Base-by-base conservation (phyloP, 2,888 invertebrate species). In the Dioctria linearis region DNA sequence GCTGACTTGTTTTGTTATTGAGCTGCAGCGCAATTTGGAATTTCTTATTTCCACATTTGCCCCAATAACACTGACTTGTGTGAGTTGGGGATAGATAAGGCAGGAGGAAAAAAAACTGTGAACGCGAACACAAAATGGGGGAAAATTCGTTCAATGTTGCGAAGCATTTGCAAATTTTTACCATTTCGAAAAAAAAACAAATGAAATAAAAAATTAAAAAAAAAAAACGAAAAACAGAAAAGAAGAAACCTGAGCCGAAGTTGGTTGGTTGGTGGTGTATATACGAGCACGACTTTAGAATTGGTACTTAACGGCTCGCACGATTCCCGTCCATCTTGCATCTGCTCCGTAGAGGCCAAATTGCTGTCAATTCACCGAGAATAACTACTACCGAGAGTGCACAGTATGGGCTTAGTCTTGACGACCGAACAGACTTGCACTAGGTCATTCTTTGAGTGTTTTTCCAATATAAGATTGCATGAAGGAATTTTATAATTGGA, bases 261-360 rank as follows among this genome's bases (percentile, higher is more conserved):
- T 25, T 25, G 25, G 25, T 25, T 25, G 25, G 25, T 25, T 25
- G 25, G 25, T 25, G 25, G 25, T 25, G 25, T 25, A 13, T 39
- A 76, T 49, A 63, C 61, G 61, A 71, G 69, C 81, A 81, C 81
- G 81, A 81, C 65, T 81, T 80, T 25, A 49, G 71, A 80, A 80
- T 71, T 61, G 65, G 71, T 42, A 49, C 75, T 73, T 75, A 81
- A 69, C 79, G 65, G 49, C 67, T 79, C 67, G 81, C 79, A 81
- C 81, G 75, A 79, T 79, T 71, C 79, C 59, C 73, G 67, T 66
- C 71, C 78, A 78, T 63, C 63, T 79, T 73, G 78, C 65, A 57
- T 39, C 40, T 42, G 79, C 46, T 75, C 79, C 61, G 66, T 25
- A 75, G 65, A 69, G 61, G 75, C 54, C 81, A 79, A 81, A 81